Evolutionary conservation across 2,888 invertebrate species (phyloP).

Genomic region (Nephrotoma guestfalica): DNA sequence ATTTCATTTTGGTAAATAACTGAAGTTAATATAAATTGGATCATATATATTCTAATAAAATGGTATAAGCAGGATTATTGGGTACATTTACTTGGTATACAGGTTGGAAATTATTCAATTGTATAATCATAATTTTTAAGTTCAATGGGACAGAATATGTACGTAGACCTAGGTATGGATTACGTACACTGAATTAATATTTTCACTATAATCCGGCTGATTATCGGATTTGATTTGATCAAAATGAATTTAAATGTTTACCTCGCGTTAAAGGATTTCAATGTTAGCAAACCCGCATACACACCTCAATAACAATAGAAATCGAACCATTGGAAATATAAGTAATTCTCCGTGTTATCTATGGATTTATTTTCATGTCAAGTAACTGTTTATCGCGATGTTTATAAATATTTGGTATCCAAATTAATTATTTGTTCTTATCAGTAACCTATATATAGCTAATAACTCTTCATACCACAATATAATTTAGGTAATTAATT

Average conservation of each 20-base stretch:
- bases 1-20: background rate
- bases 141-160: background rate
- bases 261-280: background rate
- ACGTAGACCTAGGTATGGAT: no score
- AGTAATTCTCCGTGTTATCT: background rate
- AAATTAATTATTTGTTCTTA: background rate
- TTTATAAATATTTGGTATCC: background rate
- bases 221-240: background rate
- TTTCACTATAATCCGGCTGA: background rate
- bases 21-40: background rate
- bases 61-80: background rate
- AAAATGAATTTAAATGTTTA: background rate
- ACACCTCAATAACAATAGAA: background rate
- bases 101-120: background rate
- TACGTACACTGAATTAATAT: background rate
- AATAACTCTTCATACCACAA: background rate
- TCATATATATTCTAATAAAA: background rate
- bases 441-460: background rate
- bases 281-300: no score
- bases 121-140: background rate
- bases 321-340: background rate
- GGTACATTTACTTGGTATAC: background rate
- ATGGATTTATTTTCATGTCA: background rate
- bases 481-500: background rate
- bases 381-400: background rate